Percentiles rank a stretch among this genome's conserved stretches.
Evolutionary conservation across 2,113 vertebrate genomes (phyloP).

Genomic region (Egretta garzetta): DNA sequence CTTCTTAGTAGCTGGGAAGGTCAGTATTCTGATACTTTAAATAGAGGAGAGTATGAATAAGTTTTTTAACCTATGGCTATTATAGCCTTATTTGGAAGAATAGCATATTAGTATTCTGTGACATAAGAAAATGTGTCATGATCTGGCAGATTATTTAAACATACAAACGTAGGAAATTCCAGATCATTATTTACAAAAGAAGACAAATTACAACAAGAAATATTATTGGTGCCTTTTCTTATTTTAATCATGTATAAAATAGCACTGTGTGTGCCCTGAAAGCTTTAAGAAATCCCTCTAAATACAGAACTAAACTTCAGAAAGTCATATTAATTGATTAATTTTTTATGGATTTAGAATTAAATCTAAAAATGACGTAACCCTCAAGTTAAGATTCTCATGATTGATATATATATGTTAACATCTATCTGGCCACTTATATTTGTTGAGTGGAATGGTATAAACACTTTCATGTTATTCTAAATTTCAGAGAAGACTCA

Average conservation of each 20-base stretch:
- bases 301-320: background rate
- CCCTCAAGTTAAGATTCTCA: background rate
- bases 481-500: background rate
- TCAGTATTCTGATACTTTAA: background rate
- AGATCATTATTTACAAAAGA: background rate
- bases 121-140: background rate
- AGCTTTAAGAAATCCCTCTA: background rate
- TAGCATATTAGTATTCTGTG: background rate
- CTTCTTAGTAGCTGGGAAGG: background rate
- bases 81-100: background rate
- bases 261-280: background rate
- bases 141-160: background rate
- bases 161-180: background rate
- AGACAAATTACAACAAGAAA: background rate
- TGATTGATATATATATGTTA: background rate
- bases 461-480: background rate
- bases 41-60: background rate
- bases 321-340: background rate
- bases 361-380: background rate
- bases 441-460: background rate
- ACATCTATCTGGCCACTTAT: background rate
- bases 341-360: background rate
- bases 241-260: background rate
- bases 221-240: fast-evolving
- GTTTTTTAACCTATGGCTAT: fast-evolving